A percentile compares a stretch with the other conserved stretches of the same genome.
Conservation (phyloP, 2,888 invertebrate species). For the Parasteatoda lunata region DNA sequence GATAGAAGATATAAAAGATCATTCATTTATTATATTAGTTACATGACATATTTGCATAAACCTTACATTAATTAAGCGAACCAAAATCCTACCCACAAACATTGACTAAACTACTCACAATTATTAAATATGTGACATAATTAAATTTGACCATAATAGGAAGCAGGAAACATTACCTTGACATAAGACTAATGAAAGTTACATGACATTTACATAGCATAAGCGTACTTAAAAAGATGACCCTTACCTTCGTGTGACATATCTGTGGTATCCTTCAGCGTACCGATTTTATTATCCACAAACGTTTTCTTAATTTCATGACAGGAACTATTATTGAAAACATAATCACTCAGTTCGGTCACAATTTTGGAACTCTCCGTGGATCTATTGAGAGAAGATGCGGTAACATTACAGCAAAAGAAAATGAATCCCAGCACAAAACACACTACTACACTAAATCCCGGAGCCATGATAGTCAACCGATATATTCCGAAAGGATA, state of each 20-base stretch:
- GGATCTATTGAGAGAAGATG: conserved; percentile 10
- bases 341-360: conserved; percentile 24
- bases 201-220: no score
- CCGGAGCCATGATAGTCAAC: conserved; percentile 13
- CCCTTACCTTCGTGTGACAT: conserved; percentile 58
- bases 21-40: no score
- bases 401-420: conserved; percentile 4
- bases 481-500: background rate
- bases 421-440: conserved; percentile 34
- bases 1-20: no score
- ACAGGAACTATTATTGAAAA: conserved; percentile 46
- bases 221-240: background rate
- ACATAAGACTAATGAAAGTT: no score
- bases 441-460: conserved; percentile 20
- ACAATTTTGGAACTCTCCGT: conserved; percentile 4
- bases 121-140: no score
- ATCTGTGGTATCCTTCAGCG: conserved; percentile 34
- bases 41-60: no score
- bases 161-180: no score
- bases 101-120: no score
- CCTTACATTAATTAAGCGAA: no score
- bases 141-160: no score
- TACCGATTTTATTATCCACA: conserved; percentile 53
- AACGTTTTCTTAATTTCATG: conserved; percentile 43
- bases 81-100: no score